Percentiles rank a stretch among this genome's conserved stretches.
Conservation (phyloP, 2,113 vertebrate species). For the Poeciliopsis occidentalis region DNA sequence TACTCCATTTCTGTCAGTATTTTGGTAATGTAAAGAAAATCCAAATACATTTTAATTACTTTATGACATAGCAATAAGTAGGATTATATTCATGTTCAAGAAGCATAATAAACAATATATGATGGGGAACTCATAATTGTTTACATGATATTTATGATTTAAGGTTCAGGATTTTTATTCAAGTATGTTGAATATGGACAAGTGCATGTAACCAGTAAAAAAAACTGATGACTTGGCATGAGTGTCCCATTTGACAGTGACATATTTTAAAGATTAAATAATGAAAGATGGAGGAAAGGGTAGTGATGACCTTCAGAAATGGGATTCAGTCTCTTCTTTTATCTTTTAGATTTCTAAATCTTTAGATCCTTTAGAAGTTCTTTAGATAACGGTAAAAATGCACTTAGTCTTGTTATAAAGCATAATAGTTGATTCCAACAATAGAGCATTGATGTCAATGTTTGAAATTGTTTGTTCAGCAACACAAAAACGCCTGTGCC, state of each 20-base stretch:
- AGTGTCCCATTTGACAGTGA: no score
- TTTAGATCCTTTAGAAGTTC: no score
- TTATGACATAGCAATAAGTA: not conserved
- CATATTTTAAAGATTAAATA: no score
- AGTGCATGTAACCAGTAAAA: no score
- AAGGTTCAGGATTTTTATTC: not conserved
- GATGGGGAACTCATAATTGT: not conserved
- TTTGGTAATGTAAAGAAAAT: not conserved
- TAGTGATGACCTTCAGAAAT: not conserved
- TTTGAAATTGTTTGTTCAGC: not conserved
- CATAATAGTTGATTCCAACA: not conserved
- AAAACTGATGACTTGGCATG: no score
- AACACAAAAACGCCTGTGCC: not conserved
- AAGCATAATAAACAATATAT: not conserved
- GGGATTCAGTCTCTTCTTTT: not conserved
- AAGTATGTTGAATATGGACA: not conserved
- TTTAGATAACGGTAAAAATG: not conserved
- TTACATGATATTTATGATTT: not conserved
- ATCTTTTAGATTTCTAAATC: no score
- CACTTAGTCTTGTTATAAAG: not conserved
- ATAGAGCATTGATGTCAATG: not conserved
- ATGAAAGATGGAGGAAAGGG: no score
- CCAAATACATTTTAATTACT: not conserved
- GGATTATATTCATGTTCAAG: not conserved
- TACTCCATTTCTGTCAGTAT: not conserved